phyloP scores from a whole-genome alignment of 2,888 invertebrate genomes.

The Synergus laeviventris region DNA sequence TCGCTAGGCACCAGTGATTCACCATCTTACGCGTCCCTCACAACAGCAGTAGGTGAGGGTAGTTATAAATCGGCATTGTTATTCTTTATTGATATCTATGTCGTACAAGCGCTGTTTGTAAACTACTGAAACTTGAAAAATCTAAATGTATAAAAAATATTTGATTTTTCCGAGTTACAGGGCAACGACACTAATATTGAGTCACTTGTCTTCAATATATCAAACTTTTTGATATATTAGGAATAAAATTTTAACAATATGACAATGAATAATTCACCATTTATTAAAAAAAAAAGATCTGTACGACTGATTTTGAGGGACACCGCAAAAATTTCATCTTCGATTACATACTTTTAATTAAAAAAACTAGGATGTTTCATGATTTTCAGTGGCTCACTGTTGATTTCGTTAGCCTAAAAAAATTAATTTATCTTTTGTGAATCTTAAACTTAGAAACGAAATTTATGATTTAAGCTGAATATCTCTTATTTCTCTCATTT shows the following conservation, averaged over 20 bases:
- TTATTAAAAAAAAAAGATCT: no score
- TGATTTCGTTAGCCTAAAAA: not conserved
- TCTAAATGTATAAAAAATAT: not conserved
- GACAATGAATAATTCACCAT: no score
- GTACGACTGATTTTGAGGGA: no score
- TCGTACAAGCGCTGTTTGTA: not conserved
- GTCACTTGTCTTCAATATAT: not conserved
- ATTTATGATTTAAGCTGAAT: not conserved
- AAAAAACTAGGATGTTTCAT: no score
- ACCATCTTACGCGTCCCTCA: slow-evolving; percentile 78
- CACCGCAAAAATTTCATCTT: no score
- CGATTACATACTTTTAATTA: no score
- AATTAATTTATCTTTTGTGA: not conserved
- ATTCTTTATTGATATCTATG: slow-evolving; percentile 30
- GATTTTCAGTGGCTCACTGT: not conserved
- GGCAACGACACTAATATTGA: not conserved
- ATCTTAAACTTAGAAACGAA: not conserved
- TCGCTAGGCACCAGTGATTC: slow-evolving; percentile 74
- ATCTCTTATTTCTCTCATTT: not conserved
- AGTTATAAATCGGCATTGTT: slow-evolving; percentile 50
- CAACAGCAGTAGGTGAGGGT: slow-evolving; percentile 76
- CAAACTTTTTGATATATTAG: no score
- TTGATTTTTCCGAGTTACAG: not conserved
- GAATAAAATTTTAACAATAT: no score
- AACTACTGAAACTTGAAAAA: not conserved